Conservation (phyloP, 1,140 invertebrate genomes). For the Drosophila jambulina region DNA sequence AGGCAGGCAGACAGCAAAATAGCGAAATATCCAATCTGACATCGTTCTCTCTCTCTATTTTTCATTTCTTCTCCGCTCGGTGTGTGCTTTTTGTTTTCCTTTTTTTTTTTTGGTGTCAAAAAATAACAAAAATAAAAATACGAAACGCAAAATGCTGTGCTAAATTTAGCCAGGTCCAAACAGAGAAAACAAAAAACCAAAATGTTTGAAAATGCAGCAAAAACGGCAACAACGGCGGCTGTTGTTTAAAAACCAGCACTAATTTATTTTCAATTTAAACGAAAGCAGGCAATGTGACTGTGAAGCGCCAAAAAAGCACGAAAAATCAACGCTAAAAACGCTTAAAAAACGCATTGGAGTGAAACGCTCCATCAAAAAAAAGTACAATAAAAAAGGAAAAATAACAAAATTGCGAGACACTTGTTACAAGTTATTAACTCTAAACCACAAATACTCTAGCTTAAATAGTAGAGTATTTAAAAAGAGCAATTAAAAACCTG, state of each 20-base stretch:
- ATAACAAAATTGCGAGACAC: conserved; percentile 1
- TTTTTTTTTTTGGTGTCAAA: conserved; percentile 46
- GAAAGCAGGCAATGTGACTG: conserved; percentile 72
- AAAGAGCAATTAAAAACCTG: conserved; percentile 63
- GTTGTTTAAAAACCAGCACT: conserved; percentile 12
- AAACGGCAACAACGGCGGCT: conserved; percentile 4
- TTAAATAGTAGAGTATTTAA: conserved; percentile 27
- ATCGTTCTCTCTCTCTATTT: conserved; percentile 6
- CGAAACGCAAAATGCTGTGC: conserved; percentile 17
- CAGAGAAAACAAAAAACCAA: background rate
- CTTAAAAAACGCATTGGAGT: conserved; percentile 11
- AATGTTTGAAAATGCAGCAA: conserved; percentile 29
- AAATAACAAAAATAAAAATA: conserved; percentile 12
- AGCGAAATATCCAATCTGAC: conserved; percentile 22
- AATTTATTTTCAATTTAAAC: conserved; percentile 28
- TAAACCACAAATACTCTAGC: conserved; percentile 15
- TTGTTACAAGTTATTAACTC: background rate
- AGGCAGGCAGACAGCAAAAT: conserved; percentile 9
- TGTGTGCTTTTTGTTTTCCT: conserved; percentile 40
- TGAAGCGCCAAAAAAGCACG: conserved; percentile 48
- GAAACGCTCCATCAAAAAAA: conserved; percentile 8
- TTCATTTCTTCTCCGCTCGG: conserved; percentile 20
- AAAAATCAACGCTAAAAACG: conserved; percentile 20
- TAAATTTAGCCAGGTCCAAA: conserved; percentile 37
- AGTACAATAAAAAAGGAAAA: background rate